Evolutionary conservation across 2,888 invertebrate genomes (phyloP), one percentile per base, ranked within the genome.

Genomic region (Standfussiana lucernea): DNA sequence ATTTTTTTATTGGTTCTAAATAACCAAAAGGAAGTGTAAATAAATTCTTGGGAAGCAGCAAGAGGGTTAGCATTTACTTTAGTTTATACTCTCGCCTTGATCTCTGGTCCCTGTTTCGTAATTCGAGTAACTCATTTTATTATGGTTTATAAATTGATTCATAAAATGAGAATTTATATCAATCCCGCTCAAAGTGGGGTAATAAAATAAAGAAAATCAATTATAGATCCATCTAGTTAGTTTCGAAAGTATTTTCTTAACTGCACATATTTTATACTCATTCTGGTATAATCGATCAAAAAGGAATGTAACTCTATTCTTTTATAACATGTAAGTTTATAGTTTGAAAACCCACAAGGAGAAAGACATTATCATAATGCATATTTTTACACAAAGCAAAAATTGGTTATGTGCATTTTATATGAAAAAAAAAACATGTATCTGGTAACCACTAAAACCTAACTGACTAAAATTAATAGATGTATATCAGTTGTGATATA

Each of bases 51-150:
- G 88, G 86, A 85, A 86, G 80, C 84, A 62, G 83, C 87, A 87
- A 84, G 88, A 86, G 80, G 79, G 62, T 71, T 79, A 80, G 66
- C 62, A 66, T 78, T 77, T 80, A 81, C 74, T 82, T 65, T 77
- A 83, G 79, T 80, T 72, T 68, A 82, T 79, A 86, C 82, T 86
- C 80, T 85, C 79, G 87, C 82, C 71, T 83, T 72, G 80, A 79
- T 85, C 82, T 86, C 79, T 90, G 90, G 90, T 90, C 90, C 90
- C 90, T 81, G 83, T 79, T 79, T 85, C 64, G 72, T 81, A 82
- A 80, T 72, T 80, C 68, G 77, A 84, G 70, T 84, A 82, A 82
- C 73, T 76, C 72, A 81, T 81, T 82, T 77, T 64, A 71, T 35
- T 67, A 69, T 50, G 64, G 61, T 79, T 82, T 66, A 62, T 72